Evolutionary conservation across 2,113 vertebrate genomes (phyloP).

Genomic region (Cyprinodon tularosa): DNA sequence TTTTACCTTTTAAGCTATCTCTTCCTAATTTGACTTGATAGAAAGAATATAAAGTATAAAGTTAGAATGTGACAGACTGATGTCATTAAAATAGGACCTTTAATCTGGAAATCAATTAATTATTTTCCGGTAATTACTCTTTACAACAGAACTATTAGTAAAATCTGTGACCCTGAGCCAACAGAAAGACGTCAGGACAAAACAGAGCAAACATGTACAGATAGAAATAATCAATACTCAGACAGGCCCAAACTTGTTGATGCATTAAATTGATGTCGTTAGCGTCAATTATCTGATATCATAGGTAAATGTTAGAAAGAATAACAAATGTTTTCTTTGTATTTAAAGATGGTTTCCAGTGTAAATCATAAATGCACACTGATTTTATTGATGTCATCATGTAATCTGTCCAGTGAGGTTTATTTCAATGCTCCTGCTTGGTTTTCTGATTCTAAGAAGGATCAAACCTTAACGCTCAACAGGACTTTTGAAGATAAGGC

Average conservation of each 20-base stretch:
- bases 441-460: background rate
- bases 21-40: background rate
- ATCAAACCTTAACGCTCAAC: background rate
- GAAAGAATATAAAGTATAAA: too few species aligned
- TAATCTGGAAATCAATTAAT: slow-evolving; percentile 14
- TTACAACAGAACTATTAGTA: slow-evolving; percentile 33
- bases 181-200: slow-evolving; percentile 6
- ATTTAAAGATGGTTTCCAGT: background rate
- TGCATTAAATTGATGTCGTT: slow-evolving; percentile 27
- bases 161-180: slow-evolving; percentile 23
- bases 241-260: slow-evolving; percentile 14
- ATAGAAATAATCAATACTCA: slow-evolving; percentile 34
- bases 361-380: too few species aligned
- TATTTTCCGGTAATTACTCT: slow-evolving; percentile 23
- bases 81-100: background rate
- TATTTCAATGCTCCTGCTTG: background rate
- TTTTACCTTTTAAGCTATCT: background rate
- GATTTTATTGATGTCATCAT: background rate
- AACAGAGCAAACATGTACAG: slow-evolving; percentile 30
- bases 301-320: slow-evolving; percentile 4
- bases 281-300: background rate
- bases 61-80: background rate
- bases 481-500: background rate
- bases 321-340: background rate
- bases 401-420: background rate